A percentile compares a stretch with the other conserved stretches of the same genome.
phyloP scores from a whole-genome alignment of 2,113 vertebrate species.

The Marcusenius ussheri region DNA sequence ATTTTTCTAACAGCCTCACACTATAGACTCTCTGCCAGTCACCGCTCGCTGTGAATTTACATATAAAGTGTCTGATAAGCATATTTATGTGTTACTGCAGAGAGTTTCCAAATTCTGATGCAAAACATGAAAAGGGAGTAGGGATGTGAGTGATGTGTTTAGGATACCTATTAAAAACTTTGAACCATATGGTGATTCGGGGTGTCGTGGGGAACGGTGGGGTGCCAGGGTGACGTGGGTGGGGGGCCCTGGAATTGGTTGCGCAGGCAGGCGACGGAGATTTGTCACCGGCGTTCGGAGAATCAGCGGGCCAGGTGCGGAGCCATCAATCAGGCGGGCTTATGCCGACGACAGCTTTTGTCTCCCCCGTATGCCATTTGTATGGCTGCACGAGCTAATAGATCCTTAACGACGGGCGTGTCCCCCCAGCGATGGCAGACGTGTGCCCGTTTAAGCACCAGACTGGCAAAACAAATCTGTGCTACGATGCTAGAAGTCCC shows the following conservation, averaged over 20 bases:
- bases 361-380: conserved; percentile 62
- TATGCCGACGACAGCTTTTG: conserved; percentile 63
- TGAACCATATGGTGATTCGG: conserved; percentile 24
- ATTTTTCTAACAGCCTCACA: conserved; percentile 42
- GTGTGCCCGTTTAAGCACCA: not conserved
- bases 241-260: not conserved
- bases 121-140: conserved; percentile 37
- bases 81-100: conserved; percentile 44
- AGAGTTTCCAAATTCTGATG: conserved; percentile 42
- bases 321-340: conserved; percentile 61
- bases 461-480: conserved; percentile 3
- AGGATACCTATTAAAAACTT: conserved; percentile 39
- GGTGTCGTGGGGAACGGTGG: not conserved
- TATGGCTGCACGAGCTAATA: conserved; percentile 66
- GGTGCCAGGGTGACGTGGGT: conserved; percentile 11
- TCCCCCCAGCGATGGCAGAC: not conserved
- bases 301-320: conserved; percentile 59
- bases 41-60: conserved; percentile 50
- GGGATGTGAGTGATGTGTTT: conserved; percentile 45
- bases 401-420: conserved; percentile 61
- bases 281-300: conserved; percentile 55
- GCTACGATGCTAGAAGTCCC: not conserved
- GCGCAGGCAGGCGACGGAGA: conserved; percentile 41
- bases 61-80: conserved; percentile 63
- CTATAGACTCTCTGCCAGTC: conserved; percentile 49